Conservation (phyloP, 2,888 invertebrate species). For the Hirtodrosophila duncani region DNA sequence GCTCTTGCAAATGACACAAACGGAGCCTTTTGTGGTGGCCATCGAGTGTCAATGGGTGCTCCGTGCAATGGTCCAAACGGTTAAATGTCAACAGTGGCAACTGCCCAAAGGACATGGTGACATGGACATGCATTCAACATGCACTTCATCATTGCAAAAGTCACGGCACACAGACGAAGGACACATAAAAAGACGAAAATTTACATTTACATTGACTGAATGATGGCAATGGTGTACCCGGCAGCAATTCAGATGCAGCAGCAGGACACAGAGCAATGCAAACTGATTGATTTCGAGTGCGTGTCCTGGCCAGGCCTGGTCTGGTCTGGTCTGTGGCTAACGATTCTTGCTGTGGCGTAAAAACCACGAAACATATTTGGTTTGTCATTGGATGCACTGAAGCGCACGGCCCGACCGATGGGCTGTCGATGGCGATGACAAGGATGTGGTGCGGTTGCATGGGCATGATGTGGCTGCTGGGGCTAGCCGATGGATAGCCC, state of each 20-base stretch:
- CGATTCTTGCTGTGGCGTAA: slow-evolving; percentile 62
- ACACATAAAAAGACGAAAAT: slow-evolving; percentile 58
- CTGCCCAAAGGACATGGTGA: slow-evolving; percentile 29
- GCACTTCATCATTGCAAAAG: slow-evolving; percentile 66
- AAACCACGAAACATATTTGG: slow-evolving; percentile 76
- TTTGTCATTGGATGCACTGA: slow-evolving; percentile 69
- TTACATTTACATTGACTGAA: slow-evolving; percentile 69
- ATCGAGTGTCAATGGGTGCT: slow-evolving; percentile 23
- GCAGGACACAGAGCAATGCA: slow-evolving; percentile 17
- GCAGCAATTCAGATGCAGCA: slow-evolving; percentile 21
- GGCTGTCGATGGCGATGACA: not conserved
- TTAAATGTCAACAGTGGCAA: slow-evolving; percentile 51
- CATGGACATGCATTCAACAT: slow-evolving; percentile 43
- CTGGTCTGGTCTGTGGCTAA: slow-evolving; percentile 15
- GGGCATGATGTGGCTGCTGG: slow-evolving; percentile 25
- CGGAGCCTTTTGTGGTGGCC: slow-evolving; percentile 23
- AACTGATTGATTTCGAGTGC: slow-evolving; percentile 65
- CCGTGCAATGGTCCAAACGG: slow-evolving; percentile 33
- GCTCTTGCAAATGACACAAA: not conserved
- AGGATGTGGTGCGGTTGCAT: not conserved
- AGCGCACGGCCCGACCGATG: slow-evolving; percentile 39
- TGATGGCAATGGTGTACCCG: slow-evolving; percentile 43
- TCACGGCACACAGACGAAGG: slow-evolving; percentile 30
- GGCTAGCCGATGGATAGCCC: slow-evolving; percentile 49
- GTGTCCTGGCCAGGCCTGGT: too few species aligned